Conservation (phyloP, 2,113 vertebrate genomes). For the Noctilio leporinus region DNA sequence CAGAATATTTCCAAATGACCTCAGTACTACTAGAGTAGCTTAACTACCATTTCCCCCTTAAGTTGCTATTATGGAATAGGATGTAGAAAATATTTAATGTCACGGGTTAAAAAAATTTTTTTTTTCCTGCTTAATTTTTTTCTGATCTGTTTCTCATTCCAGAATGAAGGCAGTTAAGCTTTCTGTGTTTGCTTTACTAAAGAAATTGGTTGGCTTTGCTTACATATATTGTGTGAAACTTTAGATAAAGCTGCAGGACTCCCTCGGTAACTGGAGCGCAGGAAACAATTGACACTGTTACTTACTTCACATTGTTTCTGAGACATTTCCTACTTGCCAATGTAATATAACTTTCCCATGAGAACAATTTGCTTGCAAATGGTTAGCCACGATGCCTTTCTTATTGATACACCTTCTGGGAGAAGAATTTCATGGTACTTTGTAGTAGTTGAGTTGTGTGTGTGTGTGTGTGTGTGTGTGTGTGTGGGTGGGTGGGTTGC, state of each 20-base stretch:
- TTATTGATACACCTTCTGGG: not conserved
- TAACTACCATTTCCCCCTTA: not conserved
- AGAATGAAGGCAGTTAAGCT: not conserved
- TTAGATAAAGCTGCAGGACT: slow-evolving; percentile 74
- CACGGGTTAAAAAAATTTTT: not conserved
- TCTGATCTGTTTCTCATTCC: not conserved
- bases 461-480: not conserved
- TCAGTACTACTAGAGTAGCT: not conserved
- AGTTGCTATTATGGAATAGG: not conserved
- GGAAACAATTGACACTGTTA: slow-evolving; percentile 83
- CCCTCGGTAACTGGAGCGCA: slow-evolving; percentile 67
- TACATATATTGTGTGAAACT: slow-evolving; percentile 40
- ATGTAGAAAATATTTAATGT: slow-evolving; percentile 18
- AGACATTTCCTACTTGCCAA: slow-evolving; percentile 73
- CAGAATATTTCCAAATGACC: not conserved
- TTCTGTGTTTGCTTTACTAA: slow-evolving; percentile 29
- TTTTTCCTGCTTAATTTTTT: not conserved
- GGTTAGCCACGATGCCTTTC: slow-evolving; percentile 1
- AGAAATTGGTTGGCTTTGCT: slow-evolving; percentile 66
- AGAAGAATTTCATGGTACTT: not conserved
- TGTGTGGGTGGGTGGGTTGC: not conserved
- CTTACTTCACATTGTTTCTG: slow-evolving; percentile 71
- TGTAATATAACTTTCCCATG: slow-evolving; percentile 78
- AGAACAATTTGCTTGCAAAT: slow-evolving; percentile 65
- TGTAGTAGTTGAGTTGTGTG: not conserved